These are phyloP conservation scores for Chromoteleia sp. DNA, from an alignment of 2,888 invertebrate species.

Conservation along the genomic window DNA sequence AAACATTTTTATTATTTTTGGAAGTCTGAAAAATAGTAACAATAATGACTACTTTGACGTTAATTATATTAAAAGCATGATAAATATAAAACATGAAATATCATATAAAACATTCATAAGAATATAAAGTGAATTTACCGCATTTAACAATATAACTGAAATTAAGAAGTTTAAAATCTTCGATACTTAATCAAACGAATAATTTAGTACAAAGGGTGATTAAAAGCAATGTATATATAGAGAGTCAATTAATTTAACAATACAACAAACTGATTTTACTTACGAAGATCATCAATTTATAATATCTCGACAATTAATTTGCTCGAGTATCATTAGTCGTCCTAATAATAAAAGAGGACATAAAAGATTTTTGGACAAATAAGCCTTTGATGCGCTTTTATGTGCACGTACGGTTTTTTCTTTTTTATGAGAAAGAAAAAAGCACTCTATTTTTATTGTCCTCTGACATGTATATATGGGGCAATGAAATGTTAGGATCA, in stretches of 20 bases:
- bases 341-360: conserved; percentile 2
- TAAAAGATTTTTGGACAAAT: conserved; percentile 37
- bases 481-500: conserved; percentile 50
- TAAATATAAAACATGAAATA: too few relatives aligned
- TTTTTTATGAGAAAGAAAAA: conserved; percentile 55
- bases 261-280: neutral
- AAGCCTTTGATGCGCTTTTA: conserved; percentile 49
- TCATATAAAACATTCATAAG: too few relatives aligned
- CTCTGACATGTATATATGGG: conserved; percentile 49
- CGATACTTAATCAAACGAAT: too few relatives aligned
- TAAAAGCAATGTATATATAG: too few relatives aligned
- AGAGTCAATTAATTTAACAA: neutral
- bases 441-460: conserved; percentile 58
- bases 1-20: too few relatives aligned
- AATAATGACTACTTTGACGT: too few relatives aligned
- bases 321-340: neutral
- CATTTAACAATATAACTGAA: too few relatives aligned
- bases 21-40: too few relatives aligned
- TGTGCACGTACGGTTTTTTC: conserved; percentile 34
- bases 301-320: conserved; percentile 20
- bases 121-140: too few relatives aligned
- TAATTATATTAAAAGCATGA: too few relatives aligned
- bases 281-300: conserved; percentile 1
- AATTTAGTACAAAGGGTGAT: too few relatives aligned
- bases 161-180: too few relatives aligned